Evolutionary conservation across 1,140 invertebrate genomes (phyloP).

Genomic region (Polypedilum pembai): DNA sequence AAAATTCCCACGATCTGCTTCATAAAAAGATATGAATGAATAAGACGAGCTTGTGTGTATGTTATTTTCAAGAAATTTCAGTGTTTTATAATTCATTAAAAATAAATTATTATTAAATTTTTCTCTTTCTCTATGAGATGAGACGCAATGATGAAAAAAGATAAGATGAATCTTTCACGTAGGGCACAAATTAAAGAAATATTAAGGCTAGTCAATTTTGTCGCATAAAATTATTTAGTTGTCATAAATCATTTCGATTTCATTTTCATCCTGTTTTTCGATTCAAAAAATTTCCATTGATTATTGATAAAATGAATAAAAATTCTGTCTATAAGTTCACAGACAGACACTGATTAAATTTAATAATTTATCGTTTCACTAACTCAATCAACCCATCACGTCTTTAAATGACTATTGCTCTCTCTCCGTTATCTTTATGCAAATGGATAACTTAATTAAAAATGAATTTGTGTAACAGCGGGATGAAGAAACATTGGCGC

Average conservation of each 20-base stretch:
- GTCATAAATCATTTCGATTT: too few relatives aligned
- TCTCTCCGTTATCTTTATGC: slow-evolving; percentile 20
- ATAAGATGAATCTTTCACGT: too few relatives aligned
- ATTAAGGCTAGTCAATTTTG: too few relatives aligned
- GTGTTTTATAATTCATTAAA: slow-evolving; percentile 14
- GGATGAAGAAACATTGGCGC: slow-evolving; percentile 21
- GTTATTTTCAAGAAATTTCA: too few relatives aligned
- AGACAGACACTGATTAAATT: not conserved
- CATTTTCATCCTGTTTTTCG: too few relatives aligned
- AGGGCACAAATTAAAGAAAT: too few relatives aligned
- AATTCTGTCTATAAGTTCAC: too few relatives aligned
- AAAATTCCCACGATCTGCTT: slow-evolving; percentile 24
- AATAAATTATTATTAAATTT: not conserved
- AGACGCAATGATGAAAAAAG: too few relatives aligned
- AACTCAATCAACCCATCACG: not conserved
- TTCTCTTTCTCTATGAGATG: not conserved
- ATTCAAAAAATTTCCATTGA: too few relatives aligned
- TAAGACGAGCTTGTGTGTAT: too few relatives aligned
- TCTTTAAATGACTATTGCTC: not conserved
- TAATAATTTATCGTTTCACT: slow-evolving; percentile 11
- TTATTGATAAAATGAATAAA: too few relatives aligned
- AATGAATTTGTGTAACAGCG: slow-evolving; percentile 28
- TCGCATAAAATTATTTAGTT: too few relatives aligned
- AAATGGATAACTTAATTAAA: slow-evolving; percentile 27
- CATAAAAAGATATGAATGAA: not conserved